Evolutionary conservation across 92 coral and sea anemone genomes (phyloP).

Genomic region (Phymanthus crucifer): DNA sequence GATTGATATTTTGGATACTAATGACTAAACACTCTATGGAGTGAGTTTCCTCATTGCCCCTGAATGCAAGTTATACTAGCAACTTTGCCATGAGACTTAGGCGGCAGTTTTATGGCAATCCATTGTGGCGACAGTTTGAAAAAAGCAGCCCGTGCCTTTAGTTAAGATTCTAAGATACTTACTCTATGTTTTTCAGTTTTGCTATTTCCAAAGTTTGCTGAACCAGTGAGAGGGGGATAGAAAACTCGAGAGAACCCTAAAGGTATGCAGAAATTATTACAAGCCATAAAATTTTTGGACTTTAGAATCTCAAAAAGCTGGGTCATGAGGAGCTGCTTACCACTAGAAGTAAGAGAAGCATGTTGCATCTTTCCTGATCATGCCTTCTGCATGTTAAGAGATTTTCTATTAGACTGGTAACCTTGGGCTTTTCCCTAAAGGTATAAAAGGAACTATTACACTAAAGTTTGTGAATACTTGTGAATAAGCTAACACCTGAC

Average conservation of each 20-base stretch:
- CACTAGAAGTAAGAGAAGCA: slow-evolving; percentile 82
- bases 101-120: no score
- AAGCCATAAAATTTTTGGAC: background rate
- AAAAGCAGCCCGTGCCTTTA: no score
- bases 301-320: no score
- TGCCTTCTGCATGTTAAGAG: slow-evolving; percentile 67
- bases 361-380: slow-evolving; percentile 86
- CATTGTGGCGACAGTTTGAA: no score
- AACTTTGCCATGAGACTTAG: no score
- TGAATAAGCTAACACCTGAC: background rate
- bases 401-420: slow-evolving; percentile 69
- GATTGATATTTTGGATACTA: no score
- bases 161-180: slow-evolving; percentile 4
- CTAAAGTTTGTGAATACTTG: no score
- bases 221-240: slow-evolving; percentile 71
- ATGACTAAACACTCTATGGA: no score
- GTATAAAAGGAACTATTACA: no score
- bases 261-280: background rate
- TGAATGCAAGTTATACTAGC: no score
- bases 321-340: slow-evolving; percentile 38
- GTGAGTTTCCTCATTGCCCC: no score
- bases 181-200: slow-evolving; percentile 79
- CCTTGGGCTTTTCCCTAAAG: slow-evolving; percentile 60
- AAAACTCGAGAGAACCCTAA: slow-evolving; percentile 87
- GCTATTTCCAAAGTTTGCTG: slow-evolving; percentile 85